Evolutionary conservation across 2,797 vertebrate species (phyloP), one percentile per base, ranked within the genome.

Genomic region (Hypotaenidia philippensis): DNA sequence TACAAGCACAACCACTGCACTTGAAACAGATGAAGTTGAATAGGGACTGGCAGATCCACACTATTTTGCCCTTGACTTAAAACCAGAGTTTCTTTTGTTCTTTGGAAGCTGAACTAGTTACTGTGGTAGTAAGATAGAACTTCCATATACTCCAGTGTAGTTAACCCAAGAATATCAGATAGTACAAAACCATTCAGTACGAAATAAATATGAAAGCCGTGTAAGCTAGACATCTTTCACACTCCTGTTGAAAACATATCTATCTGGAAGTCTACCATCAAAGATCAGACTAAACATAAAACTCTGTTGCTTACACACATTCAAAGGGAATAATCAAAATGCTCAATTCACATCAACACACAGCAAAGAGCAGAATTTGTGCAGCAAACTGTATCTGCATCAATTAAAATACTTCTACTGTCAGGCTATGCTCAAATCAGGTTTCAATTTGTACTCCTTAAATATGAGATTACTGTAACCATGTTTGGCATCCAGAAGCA

Each of bases 361-460:
- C 5, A 81, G 34, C 0, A 0, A 87, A 72, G 44, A 85, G 36
- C 61, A 90, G 23, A 85, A 86, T 34, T 45, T 88, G 34, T 34
- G 59, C 66, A 86, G 72, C 47, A 88, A 87, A 76, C 47, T 91
- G 45, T 71, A 90, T 38, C 13, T 88, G 47, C 4, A 3, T 83
- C 44, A 66, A 81, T 83, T 93, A 94, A 94, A 90, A 65, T 44
- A 71, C 12, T 83, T 94, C 69, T 87, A 83, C 79, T 1, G 27
- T 80, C 81, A 83, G 76, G 61, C 68, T 86, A 89, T 1, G 9
- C 32, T 91, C 79, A 84, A 80, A 87, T 72, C 79, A 89, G 84
- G 55, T 93, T 96, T 85, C 59, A 91, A 86, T 95, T 92, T 90
- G 59, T 76, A 76, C 59, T 81, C 55, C 80, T 90, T 86, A 91